Percentiles rank a stretch among this genome's conserved stretches.
Conservation (phyloP, 92 coral and sea anemone genomes). For the Nematostella vectensis region DNA sequence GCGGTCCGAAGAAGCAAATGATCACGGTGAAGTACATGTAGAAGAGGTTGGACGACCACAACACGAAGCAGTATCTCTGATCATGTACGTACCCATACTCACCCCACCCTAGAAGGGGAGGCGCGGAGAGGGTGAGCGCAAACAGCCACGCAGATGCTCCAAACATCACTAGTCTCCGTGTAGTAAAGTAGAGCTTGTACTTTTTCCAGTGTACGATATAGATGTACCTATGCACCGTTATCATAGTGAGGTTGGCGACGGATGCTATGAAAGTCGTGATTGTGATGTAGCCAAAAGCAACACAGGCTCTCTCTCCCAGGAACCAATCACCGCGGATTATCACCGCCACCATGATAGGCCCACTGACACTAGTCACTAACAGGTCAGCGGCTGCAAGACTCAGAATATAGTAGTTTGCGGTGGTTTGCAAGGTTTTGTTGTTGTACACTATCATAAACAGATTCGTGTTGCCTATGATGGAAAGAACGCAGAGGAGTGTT, state of each 20-base stretch:
- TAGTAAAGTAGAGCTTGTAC: conserved; percentile 41
- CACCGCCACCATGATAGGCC: conserved; percentile 69
- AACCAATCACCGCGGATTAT: conserved; percentile 49
- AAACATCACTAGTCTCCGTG: conserved; percentile 11
- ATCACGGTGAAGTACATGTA: conserved; percentile 81
- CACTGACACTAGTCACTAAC: conserved; percentile 66
- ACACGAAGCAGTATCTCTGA: conserved; percentile 78
- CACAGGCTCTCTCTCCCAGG: conserved; percentile 51
- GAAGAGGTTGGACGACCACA: conserved; percentile 53
- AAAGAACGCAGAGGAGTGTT: conserved; percentile 30
- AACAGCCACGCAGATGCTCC: conserved; percentile 51
- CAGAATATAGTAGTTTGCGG: conserved; percentile 53
- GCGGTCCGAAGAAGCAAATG: conserved; percentile 72
- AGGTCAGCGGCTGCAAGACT: conserved; percentile 89
- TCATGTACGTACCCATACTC: conserved; percentile 57
- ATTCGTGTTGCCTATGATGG: conserved; percentile 47
- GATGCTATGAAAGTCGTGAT: conserved; percentile 78
- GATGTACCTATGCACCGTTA: conserved; percentile 75
- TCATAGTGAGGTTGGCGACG: conserved; percentile 69
- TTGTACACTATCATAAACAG: conserved; percentile 46
- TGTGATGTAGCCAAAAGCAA: conserved; percentile 58
- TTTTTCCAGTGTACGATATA: conserved; percentile 72
- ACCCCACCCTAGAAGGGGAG: conserved; percentile 88
- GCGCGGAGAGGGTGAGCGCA: conserved; percentile 45
- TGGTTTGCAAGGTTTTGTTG: conserved; percentile 37